Base-by-base conservation (phyloP, 2,113 vertebrate genomes). In the Oxyruncus cristatus region DNA sequence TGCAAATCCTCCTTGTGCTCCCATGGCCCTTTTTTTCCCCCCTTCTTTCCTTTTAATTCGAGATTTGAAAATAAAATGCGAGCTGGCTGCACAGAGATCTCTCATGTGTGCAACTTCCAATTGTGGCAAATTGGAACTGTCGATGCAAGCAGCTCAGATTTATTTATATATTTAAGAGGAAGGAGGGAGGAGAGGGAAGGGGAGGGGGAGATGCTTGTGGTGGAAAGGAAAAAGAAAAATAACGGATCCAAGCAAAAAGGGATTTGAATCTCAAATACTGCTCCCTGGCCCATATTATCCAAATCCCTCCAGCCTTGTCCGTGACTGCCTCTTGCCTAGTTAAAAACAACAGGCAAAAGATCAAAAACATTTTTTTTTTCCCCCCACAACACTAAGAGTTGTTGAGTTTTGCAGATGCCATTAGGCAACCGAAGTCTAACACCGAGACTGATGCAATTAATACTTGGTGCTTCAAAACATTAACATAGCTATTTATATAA, bases 51-150 rank as follows among this genome's bases (percentile, higher is more conserved):
- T 93, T 95, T 97, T 95, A 97, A 97, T 97, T 97, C 93, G 94
- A 96, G 94, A 97, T 98, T 97, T 97, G 93, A 97, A 97, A 97
- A 98, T 97, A 97, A 97, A 98, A 97, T 98, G 92, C 35, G 92
- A 91, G 90, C 92, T 97, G 95, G 95, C 94, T 97, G 94, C 97
- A 96, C 83, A 87, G 93, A 94, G 93, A 95, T 97, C 96, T 97
- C 95, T 97, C 97, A 97, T 97, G 97, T 97, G 96, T 97, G 96
- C 91, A 93, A 71, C 92, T 96, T 97, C 96, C 95, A 97, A 96
- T 97, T 97, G 96, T 97, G 95, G 96, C 93, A 97, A 97, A 97
- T 97, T 97, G 96, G 97, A 97, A 96, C 96, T 96, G 95, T 96
- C 80, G 93, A 97, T 96, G 96, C 97, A 97, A 96, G 96, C 91